phyloP scores from a whole-genome alignment of 2,113 vertebrate genomes.

The Glaucidium brasilianum region DNA sequence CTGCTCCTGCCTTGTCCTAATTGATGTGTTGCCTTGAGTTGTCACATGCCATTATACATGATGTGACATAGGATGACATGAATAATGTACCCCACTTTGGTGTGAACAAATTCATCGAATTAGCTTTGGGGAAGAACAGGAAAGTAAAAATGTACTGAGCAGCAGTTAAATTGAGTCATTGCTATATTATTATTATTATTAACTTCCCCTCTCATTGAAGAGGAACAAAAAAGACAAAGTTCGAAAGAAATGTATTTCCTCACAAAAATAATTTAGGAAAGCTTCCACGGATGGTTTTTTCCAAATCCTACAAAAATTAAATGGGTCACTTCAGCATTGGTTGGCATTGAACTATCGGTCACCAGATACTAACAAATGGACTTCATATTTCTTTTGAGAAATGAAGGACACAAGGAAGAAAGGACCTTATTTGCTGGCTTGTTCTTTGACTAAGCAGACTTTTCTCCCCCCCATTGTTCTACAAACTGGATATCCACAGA shows the following conservation, averaged over 20 bases:
- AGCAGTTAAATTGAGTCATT: background rate
- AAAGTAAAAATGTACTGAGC: background rate
- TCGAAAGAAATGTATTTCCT: background rate
- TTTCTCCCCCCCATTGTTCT: rapidly evolving
- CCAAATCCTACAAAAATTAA: background rate
- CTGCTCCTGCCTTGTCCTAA: background rate
- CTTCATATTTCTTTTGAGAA: background rate
- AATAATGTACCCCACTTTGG: background rate
- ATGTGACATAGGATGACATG: background rate
- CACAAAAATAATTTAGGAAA: background rate
- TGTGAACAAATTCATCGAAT: background rate
- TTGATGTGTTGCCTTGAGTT: background rate
- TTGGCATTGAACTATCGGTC: background rate
- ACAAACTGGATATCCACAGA: background rate
- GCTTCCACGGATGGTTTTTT: background rate
- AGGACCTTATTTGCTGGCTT: background rate
- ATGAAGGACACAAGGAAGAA: background rate
- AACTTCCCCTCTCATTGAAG: background rate
- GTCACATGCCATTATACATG: background rate
- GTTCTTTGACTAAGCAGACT: background rate
- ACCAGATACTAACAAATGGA: background rate
- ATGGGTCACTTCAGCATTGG: background rate
- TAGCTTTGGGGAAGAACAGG: background rate
- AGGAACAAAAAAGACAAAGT: background rate
- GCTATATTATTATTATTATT: background rate